Conservation (phyloP, 2,888 invertebrate genomes). For the Drosophila buzzatii region DNA sequence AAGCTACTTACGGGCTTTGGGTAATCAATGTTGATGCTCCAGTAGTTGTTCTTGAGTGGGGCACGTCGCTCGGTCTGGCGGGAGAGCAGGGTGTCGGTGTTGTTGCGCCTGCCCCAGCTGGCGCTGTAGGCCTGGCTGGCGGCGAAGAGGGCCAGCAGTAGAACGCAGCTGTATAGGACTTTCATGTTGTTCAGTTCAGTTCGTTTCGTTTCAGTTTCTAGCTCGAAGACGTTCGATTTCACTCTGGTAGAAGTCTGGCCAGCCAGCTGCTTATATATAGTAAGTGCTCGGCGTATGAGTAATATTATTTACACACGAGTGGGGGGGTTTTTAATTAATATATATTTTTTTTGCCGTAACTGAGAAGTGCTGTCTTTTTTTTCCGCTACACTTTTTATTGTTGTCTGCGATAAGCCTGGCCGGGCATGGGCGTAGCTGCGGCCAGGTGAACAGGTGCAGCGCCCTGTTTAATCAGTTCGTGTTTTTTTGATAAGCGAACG, state of each 20-base stretch:
- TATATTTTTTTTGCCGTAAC: constrained; percentile 37
- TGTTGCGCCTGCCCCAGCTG: constrained; percentile 58
- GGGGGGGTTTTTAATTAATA: constrained; percentile 56
- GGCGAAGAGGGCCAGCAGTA: constrained; percentile 64
- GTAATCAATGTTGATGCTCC: constrained; percentile 50
- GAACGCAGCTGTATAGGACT: constrained; percentile 54
- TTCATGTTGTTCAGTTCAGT: constrained; percentile 42
- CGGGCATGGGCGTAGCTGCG: constrained; percentile 1
- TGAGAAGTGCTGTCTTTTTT: constrained; percentile 25
- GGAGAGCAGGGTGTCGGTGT: constrained; percentile 51
- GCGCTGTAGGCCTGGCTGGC: constrained; percentile 55
- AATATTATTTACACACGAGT: constrained; percentile 49
- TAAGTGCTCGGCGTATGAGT: constrained; percentile 22
- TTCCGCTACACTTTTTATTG: constrained; percentile 45
- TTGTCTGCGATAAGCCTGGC: constrained; percentile 5
- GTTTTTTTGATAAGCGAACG: constrained; percentile 47
- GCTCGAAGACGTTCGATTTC: constrained; percentile 25
- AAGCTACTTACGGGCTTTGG: constrained; percentile 59
- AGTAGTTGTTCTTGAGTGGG: constrained; percentile 55
- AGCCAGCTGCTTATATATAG: constrained; percentile 50
- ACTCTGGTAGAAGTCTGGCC: constrained; percentile 10
- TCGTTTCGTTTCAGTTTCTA: constrained; percentile 5
- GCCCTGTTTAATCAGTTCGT: constrained; percentile 23
- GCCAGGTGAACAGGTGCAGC: constrained; percentile 10
- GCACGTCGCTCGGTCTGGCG: constrained; percentile 50